Evolutionary conservation across 2,113 vertebrate genomes (phyloP), one percentile per base, ranked within the genome.

Genomic region (Platichthys flesus): DNA sequence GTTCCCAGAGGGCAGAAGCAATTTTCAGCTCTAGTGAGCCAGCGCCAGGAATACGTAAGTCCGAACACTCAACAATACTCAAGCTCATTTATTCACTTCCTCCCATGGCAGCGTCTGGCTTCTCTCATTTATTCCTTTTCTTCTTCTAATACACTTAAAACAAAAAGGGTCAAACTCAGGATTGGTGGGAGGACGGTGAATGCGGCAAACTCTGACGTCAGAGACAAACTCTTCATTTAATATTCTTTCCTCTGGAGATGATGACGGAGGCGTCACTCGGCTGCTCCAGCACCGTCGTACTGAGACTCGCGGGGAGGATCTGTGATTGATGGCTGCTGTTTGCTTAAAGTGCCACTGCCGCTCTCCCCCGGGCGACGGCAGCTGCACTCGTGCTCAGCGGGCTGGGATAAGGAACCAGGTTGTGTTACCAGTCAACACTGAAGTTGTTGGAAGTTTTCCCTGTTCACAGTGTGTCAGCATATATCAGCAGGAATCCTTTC

Each of bases 11-110:
- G 89, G 83, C 90, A 88, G 13, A 90, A 72, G 86, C 89, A 94
- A 94, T 95, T 94, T 94, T 94, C 90, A 92, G 94, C 93, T 94
- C 91, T 88, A 89, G 82, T 94, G 94, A 94, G 81, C 89, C 88
- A 89, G 67, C 66, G 88, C 90, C 65, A 85, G 79, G 47, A 90
- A 85, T 83, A 88, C 78, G 86, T 72, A 73, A 90, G 85, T 90
- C 86, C 78, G 82, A 93, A 89, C 87, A 78, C 77, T 87, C 85
- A 87, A 92, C 89, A 91, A 92, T 88, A 86, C 78, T 89, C 77
- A 88, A 72, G 84, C 76, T 92, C 84, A 91, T 89, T 94, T 91
- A 89, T 90, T 89, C 83, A 86, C 63, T 12, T 82, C 67, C 69
- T 81, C 82, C 76, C 74, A 65, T 73, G 82, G 81, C 59, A 80